These are phyloP conservation scores for Sceloporus tristichus DNA, from an alignment of 2,113 vertebrate genomes.

Conservation along the genomic window DNA sequence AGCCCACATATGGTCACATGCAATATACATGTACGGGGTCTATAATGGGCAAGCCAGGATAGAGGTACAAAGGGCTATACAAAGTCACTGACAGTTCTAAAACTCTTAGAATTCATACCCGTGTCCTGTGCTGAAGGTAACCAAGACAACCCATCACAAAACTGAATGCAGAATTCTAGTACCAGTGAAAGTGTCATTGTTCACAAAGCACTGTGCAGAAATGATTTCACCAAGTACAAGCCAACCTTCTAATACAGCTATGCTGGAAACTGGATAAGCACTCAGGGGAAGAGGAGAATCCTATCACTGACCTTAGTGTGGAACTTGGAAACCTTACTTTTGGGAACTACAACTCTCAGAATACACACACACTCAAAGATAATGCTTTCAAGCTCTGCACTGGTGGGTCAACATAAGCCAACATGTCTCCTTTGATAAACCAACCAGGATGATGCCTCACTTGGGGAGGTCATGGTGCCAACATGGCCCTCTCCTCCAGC, in stretches of 20 bases:
- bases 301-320: too few species aligned
- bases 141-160: conserved; percentile 10
- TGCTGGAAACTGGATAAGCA: too few species aligned
- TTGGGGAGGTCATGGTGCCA: too few species aligned
- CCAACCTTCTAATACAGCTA: neutral
- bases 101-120: neutral
- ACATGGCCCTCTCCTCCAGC: too few species aligned
- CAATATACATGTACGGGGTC: neutral
- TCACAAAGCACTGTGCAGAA: neutral
- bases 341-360: too few species aligned
- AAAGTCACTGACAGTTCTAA: neutral
- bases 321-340: too few species aligned
- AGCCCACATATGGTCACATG: neutral
- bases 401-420: too few species aligned
- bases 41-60: neutral
- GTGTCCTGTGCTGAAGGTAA: neutral
- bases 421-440: too few species aligned
- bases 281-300: too few species aligned
- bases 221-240: neutral
- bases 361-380: too few species aligned
- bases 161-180: neutral
- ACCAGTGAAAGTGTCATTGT: neutral
- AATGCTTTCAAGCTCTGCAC: too few species aligned
- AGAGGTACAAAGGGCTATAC: neutral
- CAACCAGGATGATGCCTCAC: too few species aligned